phyloP scores from a whole-genome alignment of 2,888 invertebrate species.

The Brachylomia viminalis region DNA sequence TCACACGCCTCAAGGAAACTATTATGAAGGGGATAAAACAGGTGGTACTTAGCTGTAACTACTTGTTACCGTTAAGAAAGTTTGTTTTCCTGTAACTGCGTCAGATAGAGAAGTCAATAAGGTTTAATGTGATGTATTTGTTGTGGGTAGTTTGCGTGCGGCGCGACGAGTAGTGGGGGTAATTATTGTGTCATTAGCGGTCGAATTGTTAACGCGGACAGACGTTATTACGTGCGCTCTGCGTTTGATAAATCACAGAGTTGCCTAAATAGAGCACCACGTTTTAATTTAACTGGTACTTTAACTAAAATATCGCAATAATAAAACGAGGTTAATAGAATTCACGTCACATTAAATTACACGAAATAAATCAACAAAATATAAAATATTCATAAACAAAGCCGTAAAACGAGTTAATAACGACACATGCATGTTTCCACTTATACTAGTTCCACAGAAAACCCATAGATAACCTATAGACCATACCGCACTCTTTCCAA shows the following conservation, averaged over 20 bases:
- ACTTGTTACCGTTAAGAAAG: constrained; percentile 66
- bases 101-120: constrained; percentile 63
- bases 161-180: constrained; percentile 34
- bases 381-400: constrained; percentile 26
- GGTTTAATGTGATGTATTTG: constrained; percentile 58
- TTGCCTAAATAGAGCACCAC: constrained; percentile 22
- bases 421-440: constrained; percentile 20
- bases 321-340: constrained; percentile 16
- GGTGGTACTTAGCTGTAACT: constrained; percentile 64
- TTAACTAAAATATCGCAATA: constrained; percentile 15
- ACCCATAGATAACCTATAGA: constrained; percentile 64
- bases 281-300: constrained; percentile 1
- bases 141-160: constrained; percentile 52
- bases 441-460: constrained; percentile 62
- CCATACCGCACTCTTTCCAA: constrained; percentile 80
- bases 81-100: constrained; percentile 65
- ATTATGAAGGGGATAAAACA: constrained; percentile 71
- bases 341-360: constrained; percentile 12
- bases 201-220: constrained; percentile 37
- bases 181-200: constrained; percentile 53
- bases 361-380: constrained; percentile 15
- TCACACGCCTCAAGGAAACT: constrained; percentile 68
- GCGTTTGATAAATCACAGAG: constrained; percentile 33
- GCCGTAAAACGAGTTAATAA: constrained; percentile 47
- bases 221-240: constrained; percentile 27